Percentiles rank a stretch among this genome's conserved stretches.
Evolutionary conservation across 2,797 vertebrate genomes (phyloP).

Genomic region (Synanceia verrucosa): DNA sequence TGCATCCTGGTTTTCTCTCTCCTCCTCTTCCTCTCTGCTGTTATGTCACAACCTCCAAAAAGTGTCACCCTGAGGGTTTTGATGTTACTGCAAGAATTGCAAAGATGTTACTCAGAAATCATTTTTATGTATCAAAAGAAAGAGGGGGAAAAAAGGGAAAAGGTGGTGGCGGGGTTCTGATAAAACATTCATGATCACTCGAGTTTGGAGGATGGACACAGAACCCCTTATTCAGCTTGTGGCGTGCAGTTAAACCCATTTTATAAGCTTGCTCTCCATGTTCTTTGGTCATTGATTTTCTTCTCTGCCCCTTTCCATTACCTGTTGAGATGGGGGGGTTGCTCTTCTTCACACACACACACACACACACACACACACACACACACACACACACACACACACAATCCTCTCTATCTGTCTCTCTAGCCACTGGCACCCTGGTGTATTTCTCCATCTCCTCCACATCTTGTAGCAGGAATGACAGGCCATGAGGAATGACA

Average conservation of each 20-base stretch:
- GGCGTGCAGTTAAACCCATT: conserved; percentile 74
- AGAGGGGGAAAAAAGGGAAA: neutral
- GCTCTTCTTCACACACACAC: conserved; percentile 66
- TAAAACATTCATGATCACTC: conserved; percentile 65
- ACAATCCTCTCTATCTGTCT: conserved; percentile 70
- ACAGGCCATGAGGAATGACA: conserved; percentile 80
- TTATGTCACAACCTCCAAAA: conserved; percentile 57
- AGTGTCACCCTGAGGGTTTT: conserved; percentile 46
- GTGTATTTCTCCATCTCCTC: conserved; percentile 80
- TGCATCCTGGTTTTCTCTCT: conserved; percentile 4
- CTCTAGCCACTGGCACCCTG: conserved; percentile 74
- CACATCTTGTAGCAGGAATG: conserved; percentile 68
- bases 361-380: conserved; percentile 43
- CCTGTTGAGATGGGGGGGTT: conserved; percentile 80
- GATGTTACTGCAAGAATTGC: conserved; percentile 54
- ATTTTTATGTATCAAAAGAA: conserved; percentile 28
- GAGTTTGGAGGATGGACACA: conserved; percentile 58
- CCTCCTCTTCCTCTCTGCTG: conserved; percentile 10
- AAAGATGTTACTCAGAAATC: conserved; percentile 45
- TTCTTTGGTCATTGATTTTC: conserved; percentile 81
- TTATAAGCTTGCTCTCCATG: conserved; percentile 74
- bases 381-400: conserved; percentile 30
- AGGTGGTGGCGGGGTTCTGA: conserved; percentile 30
- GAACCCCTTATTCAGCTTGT: conserved; percentile 66
- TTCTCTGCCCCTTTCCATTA: conserved; percentile 78